phyloP scores from a whole-genome alignment of 2,797 vertebrate species.

The Podargus strigoides region DNA sequence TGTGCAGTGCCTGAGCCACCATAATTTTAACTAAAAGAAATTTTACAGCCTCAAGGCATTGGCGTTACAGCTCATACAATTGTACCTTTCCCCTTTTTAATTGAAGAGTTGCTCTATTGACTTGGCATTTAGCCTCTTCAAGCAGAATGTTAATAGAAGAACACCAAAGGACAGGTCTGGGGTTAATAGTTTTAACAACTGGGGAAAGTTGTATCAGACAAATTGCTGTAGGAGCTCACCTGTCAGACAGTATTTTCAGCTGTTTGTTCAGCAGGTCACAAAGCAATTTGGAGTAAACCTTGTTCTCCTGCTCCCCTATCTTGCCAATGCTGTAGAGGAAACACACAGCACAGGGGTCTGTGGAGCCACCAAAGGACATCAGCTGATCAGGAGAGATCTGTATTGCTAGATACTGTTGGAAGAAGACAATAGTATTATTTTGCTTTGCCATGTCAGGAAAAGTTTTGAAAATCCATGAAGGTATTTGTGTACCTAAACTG shows the following conservation, averaged over 20 bases:
- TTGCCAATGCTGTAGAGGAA: constrained; percentile 85
- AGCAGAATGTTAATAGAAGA: not conserved
- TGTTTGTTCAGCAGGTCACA: constrained; percentile 83
- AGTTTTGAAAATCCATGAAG: not conserved
- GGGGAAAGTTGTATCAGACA: not conserved
- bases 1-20: not conserved
- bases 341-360: constrained; percentile 82
- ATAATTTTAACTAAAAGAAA: not conserved
- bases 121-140: not conserved
- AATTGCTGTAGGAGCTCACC: constrained; percentile 55
- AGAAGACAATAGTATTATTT: not conserved
- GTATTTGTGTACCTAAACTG: not conserved
- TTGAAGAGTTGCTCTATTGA: not conserved
- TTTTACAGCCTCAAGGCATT: not conserved
- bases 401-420: constrained; percentile 80
- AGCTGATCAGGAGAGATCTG: constrained; percentile 80
- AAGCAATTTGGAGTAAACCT: constrained; percentile 80
- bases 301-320: constrained; percentile 78
- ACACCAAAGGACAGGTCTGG: not conserved
- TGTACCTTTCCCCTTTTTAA: not conserved
- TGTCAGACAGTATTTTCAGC: constrained; percentile 78
- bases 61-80: not conserved
- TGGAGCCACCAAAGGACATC: constrained; percentile 83
- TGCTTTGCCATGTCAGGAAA: not conserved
- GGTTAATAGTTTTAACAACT: not conserved